Conservation (phyloP, 1,140 invertebrate species). For the Scaptodrosophila lebanonensis region DNA sequence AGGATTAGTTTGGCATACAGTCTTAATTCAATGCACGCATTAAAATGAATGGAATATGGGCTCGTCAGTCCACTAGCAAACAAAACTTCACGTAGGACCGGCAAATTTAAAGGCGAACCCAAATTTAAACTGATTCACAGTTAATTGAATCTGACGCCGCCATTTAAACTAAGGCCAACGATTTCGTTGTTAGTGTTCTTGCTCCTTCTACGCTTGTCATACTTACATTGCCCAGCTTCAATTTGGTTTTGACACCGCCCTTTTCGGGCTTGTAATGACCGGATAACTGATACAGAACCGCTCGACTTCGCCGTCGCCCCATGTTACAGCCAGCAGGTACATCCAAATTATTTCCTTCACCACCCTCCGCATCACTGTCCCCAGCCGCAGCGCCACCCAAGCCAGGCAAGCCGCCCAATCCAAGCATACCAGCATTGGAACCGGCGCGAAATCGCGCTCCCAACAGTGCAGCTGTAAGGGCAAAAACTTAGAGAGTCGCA, state of each 20-base stretch:
- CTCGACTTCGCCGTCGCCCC: conserved; percentile 92
- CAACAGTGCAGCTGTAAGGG: conserved; percentile 76
- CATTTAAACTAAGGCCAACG: conserved; percentile 9
- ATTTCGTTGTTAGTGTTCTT: background rate
- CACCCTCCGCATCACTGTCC: conserved; percentile 82
- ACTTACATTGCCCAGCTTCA: conserved; percentile 96
- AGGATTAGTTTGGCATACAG: background rate
- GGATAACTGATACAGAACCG: conserved; percentile 96
- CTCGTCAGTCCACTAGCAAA: background rate
- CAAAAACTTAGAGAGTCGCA: conserved; percentile 77
- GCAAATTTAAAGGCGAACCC: conserved; percentile 3
- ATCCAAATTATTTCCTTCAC: conserved; percentile 85
- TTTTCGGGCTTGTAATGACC: conserved; percentile 96
- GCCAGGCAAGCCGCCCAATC: conserved; percentile 83
- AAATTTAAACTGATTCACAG: too few species aligned
- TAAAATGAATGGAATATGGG: background rate
- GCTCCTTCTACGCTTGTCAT: conserved; percentile 17
- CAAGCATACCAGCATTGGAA: conserved; percentile 84
- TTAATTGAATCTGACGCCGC: conserved; percentile 43
- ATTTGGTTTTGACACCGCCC: conserved; percentile 88
- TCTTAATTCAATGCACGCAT: conserved; percentile 5
- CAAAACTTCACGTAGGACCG: background rate
- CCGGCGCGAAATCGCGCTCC: conserved; percentile 80
- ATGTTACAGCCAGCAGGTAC: conserved; percentile 91
- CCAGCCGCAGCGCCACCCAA: conserved; percentile 80